A percentile compares a stretch with the other conserved stretches of the same genome.
phyloP scores from a whole-genome alignment of 2,797 vertebrate genomes.

The Neomorphus geoffroyi region DNA sequence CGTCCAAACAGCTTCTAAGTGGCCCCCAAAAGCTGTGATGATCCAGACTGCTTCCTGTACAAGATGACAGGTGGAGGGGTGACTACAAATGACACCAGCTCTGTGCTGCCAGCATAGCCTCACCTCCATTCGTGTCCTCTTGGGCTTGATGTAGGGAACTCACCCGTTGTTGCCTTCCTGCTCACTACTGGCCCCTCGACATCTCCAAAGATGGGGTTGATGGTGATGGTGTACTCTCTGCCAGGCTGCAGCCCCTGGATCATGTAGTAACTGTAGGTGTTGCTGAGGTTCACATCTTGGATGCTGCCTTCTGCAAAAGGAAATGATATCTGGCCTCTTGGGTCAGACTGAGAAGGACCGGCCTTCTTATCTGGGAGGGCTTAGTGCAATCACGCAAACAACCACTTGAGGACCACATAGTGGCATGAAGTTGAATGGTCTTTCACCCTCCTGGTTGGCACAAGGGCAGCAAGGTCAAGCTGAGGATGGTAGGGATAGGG shows the following conservation, averaged over 20 bases:
- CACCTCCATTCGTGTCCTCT: background rate
- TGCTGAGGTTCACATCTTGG: slow-evolving; percentile 86
- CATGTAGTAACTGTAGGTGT: slow-evolving; percentile 86
- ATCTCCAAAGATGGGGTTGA: slow-evolving; percentile 90
- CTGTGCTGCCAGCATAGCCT: background rate
- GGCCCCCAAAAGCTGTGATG: fast-evolving
- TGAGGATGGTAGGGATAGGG: background rate
- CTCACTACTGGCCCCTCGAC: slow-evolving; percentile 83
- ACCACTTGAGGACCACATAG: background rate
- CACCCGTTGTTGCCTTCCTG: slow-evolving; percentile 79
- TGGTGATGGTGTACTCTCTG: slow-evolving; percentile 81
- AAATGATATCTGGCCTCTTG: background rate
- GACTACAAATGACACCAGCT: background rate
- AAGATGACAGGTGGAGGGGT: background rate
- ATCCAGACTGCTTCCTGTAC: background rate
- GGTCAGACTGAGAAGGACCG: background rate
- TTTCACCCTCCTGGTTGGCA: background rate
- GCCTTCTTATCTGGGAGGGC: background rate
- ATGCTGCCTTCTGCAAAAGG: slow-evolving; percentile 80
- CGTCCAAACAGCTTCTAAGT: background rate
- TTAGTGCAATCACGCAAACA: background rate
- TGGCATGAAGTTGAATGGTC: no score
- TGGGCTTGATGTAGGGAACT: background rate
- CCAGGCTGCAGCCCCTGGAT: slow-evolving; percentile 86
- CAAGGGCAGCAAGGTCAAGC: fast-evolving